Evolutionary conservation across 37 sponge, comb jelly and placozoan genomes (phyloP).

Genomic region (Eunapius fragilis): DNA sequence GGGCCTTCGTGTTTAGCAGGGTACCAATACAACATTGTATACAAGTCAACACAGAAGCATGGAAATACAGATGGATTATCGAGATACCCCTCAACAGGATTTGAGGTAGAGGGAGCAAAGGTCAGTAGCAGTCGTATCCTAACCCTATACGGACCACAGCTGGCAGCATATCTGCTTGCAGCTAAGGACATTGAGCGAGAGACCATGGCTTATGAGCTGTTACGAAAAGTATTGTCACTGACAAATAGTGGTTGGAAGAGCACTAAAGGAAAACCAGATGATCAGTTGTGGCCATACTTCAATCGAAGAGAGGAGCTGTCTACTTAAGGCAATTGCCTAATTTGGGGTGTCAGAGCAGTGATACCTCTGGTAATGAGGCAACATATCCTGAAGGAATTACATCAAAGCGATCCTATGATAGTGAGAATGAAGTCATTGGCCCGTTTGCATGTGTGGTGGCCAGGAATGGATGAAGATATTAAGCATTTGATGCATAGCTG

Average conservation of each 20-base stretch:
- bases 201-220: no score
- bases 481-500: background rate
- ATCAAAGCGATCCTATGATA: conserved; percentile 11
- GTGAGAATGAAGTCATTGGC: conserved; percentile 15
- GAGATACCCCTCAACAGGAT: no score
- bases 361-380: conserved; percentile 6
- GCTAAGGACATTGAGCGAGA: background rate
- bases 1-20: conserved; percentile 28
- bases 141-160: no score
- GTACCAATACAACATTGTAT: no score
- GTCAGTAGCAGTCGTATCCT: no score
- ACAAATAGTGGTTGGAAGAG: conserved; percentile 8
- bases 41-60: no score
- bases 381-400: background rate
- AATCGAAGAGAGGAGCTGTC: background rate
- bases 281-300: background rate
- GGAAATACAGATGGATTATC: no score
- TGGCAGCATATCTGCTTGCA: no score
- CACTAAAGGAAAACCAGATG: background rate
- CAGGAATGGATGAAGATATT: conserved; percentile 25
- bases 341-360: background rate
- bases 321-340: background rate
- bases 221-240: conserved; percentile 25
- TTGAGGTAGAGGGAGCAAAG: no score
- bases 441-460: conserved; percentile 39